phyloP scores from a whole-genome alignment of 2,888 invertebrate species.

The Cephus pygmeus region DNA sequence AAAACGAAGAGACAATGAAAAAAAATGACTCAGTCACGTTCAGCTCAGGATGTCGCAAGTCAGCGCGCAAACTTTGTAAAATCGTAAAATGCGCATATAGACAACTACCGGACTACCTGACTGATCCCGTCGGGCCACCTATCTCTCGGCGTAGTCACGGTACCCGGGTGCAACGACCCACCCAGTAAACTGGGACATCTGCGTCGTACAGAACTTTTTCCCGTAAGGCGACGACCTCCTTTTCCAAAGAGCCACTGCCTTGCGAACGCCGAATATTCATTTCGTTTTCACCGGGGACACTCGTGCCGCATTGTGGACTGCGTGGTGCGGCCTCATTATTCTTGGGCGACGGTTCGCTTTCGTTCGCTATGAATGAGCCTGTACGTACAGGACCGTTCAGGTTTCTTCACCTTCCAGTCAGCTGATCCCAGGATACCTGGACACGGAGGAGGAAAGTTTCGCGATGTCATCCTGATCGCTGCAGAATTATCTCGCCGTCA shows the following conservation, averaged over 20 bases:
- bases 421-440: neutral
- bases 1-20: neutral
- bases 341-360: conserved; percentile 1
- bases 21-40: neutral
- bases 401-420: neutral
- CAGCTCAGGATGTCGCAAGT: neutral
- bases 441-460: neutral
- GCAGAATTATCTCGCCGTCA: neutral
- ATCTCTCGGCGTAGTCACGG: neutral
- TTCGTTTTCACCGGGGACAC: conserved; percentile 3
- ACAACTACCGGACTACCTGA: neutral
- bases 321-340: neutral
- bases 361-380: neutral
- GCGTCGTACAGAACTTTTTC: conserved; percentile 18
- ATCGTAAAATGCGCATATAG: neutral
- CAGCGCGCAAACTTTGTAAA: neutral
- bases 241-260: neutral
- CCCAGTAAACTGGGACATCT: conserved; percentile 47
- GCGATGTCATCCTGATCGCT: neutral
- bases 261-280: conserved; percentile 9
- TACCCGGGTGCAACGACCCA: conserved; percentile 46
- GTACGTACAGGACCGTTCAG: neutral
- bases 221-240: neutral
- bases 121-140: neutral
- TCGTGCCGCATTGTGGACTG: neutral